Conservation (phyloP, 1,140 invertebrate genomes). For the Calliphora vicina region DNA sequence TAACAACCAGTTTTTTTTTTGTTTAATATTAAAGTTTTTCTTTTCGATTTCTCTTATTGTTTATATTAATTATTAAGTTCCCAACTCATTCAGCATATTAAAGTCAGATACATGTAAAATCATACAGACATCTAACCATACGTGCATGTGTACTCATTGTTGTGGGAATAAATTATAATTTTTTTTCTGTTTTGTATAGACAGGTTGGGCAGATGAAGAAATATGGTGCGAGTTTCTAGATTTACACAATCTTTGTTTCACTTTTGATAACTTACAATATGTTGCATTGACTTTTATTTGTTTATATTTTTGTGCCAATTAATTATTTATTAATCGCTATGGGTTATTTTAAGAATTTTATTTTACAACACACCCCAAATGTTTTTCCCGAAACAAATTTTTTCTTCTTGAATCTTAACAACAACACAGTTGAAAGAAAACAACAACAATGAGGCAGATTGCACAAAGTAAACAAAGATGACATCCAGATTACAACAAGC, state of each 20-base stretch:
- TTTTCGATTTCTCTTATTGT: neutral
- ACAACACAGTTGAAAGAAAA: neutral
- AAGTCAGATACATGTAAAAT: neutral
- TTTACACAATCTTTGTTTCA: neutral
- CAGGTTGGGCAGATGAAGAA: neutral
- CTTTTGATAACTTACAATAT: neutral
- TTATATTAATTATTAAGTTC: neutral
- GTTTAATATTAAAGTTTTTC: neutral
- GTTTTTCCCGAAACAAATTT: neutral
- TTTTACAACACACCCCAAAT: neutral
- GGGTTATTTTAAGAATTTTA: neutral
- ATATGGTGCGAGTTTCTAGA: neutral
- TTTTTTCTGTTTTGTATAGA: neutral
- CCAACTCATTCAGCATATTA: neutral
- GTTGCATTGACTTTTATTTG: no score
- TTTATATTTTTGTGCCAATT: neutral
- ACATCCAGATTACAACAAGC: neutral
- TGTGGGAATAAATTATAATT: neutral
- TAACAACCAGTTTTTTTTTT: neutral
- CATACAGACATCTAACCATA: neutral
- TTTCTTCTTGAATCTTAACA: neutral
- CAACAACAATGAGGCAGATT: neutral
- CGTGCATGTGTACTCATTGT: neutral
- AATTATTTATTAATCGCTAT: neutral
- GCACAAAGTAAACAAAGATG: conserved; percentile 5